A percentile compares a stretch with the other conserved stretches of the same genome.
Conservation (phyloP, 2,888 invertebrate species). For the Psococerastis gibbosa region DNA sequence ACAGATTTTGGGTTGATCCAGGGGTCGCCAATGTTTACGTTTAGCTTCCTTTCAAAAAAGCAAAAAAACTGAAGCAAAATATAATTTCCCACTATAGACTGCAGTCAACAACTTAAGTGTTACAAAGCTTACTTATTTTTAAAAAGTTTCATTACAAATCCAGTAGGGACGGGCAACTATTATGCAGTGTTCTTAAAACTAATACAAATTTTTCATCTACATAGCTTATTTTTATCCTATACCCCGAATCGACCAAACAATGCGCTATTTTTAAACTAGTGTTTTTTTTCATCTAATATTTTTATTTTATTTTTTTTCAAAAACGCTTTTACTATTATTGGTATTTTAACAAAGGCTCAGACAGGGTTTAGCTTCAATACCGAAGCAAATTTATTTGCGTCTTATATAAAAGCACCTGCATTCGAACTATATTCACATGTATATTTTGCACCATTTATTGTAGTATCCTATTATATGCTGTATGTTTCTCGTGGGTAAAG, state of each 20-base stretch:
- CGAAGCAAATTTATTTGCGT: too few species aligned
- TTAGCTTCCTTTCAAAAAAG: neutral
- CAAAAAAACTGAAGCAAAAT: too few species aligned
- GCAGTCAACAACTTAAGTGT: neutral
- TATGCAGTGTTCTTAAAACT: slow-evolving; percentile 1
- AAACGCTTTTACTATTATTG: neutral
- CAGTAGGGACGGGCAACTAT: slow-evolving; percentile 4
- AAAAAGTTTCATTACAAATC: neutral
- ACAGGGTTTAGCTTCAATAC: too few species aligned
- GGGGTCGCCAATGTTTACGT: neutral
- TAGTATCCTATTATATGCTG: neutral
- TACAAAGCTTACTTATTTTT: neutral
- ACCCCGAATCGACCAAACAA: slow-evolving; percentile 2
- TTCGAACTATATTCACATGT: neutral
- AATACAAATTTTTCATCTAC: neutral
- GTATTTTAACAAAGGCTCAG: slow-evolving; percentile 3
- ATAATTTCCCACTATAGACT: neutral
- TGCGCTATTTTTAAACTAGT: neutral
- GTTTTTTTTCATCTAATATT: neutral
- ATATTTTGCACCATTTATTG: neutral
- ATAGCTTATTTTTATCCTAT: slow-evolving; percentile 1
- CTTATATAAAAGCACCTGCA: too few species aligned
- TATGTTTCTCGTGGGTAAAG: too few species aligned
- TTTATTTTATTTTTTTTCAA: slow-evolving; percentile 1
- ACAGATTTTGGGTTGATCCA: too few species aligned